Percentiles rank a stretch among this genome's conserved stretches.
These are phyloP conservation scores for Solenopsis fugax DNA, from an alignment of 1,140 invertebrate genomes.

Conservation along the genomic window DNA sequence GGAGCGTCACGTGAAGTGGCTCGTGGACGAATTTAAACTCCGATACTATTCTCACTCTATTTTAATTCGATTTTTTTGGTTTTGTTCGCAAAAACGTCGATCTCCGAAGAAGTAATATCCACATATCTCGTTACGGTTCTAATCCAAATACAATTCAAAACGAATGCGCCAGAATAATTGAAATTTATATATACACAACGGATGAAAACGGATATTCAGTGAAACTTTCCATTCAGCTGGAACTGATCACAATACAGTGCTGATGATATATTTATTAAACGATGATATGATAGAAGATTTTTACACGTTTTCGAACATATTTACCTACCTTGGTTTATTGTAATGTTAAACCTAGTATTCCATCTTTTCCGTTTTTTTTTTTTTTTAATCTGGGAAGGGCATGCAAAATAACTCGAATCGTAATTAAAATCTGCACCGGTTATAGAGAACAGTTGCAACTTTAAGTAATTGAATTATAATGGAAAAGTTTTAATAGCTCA, in stretches of 20 bases:
- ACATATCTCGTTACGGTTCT: not conserved
- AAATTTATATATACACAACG: not conserved
- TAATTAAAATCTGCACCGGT: not conserved
- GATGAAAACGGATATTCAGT: not conserved
- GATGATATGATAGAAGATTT: not conserved
- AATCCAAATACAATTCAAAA: constrained; percentile 23
- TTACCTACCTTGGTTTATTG: not conserved
- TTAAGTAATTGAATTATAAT: not conserved
- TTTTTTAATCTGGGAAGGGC: not conserved
- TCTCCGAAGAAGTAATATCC: not conserved
- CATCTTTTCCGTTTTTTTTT: not conserved
- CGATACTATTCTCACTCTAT: not conserved
- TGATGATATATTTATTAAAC: constrained; percentile 3
- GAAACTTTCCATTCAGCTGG: not conserved
- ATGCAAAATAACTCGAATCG: not conserved
- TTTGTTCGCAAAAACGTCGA: not conserved
- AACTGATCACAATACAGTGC: not conserved
- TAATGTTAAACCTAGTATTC: not conserved
- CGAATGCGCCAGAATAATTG: not conserved
- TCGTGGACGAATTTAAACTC: not conserved
- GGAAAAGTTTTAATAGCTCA: constrained; percentile 21
- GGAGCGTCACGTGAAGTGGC: not conserved
- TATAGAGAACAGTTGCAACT: not conserved
- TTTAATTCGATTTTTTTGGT: constrained; percentile 5
- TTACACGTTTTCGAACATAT: not conserved